Evolutionary conservation across 2,888 invertebrate species (phyloP).

Genomic region (Cepaea hortensis): DNA sequence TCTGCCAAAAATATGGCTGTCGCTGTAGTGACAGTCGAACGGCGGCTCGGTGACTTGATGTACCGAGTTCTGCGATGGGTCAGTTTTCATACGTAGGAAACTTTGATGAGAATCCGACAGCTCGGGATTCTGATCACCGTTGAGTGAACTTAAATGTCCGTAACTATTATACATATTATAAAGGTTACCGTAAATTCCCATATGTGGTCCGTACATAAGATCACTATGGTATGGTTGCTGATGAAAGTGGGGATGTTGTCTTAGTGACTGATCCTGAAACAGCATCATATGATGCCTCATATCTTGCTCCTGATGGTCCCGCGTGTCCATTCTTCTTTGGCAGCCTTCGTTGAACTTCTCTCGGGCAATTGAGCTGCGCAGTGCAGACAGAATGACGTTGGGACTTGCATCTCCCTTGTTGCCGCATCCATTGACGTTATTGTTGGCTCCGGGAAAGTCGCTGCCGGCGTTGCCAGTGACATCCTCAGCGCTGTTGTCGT

Average conservation of each 20-base stretch:
- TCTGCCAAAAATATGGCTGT: background rate
- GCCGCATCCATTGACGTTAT: background rate
- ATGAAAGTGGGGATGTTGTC: constrained; percentile 16
- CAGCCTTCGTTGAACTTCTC: constrained; percentile 24
- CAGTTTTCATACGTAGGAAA: background rate
- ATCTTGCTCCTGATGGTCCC: constrained; percentile 8
- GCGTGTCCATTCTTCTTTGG: background rate
- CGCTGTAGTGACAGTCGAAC: constrained; percentile 10
- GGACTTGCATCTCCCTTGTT: constrained; percentile 3
- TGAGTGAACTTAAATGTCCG: background rate
- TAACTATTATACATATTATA: constrained; percentile 33
- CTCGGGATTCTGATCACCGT: background rate
- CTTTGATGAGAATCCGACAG: background rate
- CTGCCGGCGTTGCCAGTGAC: background rate
- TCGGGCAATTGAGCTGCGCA: constrained; percentile 19
- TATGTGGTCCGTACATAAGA: constrained; percentile 11
- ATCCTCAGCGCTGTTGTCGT: constrained; percentile 4
- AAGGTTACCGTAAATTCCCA: constrained; percentile 28
- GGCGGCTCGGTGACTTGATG: background rate
- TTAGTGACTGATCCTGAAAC: constrained; percentile 7
- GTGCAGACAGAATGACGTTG: constrained; percentile 13
- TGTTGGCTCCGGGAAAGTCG: background rate
- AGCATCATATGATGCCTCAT: constrained; percentile 18
- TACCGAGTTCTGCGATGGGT: background rate
- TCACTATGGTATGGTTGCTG: constrained; percentile 15